Evolutionary conservation across 2,113 vertebrate genomes (phyloP).

Genomic region (Xenopus borealis): DNA sequence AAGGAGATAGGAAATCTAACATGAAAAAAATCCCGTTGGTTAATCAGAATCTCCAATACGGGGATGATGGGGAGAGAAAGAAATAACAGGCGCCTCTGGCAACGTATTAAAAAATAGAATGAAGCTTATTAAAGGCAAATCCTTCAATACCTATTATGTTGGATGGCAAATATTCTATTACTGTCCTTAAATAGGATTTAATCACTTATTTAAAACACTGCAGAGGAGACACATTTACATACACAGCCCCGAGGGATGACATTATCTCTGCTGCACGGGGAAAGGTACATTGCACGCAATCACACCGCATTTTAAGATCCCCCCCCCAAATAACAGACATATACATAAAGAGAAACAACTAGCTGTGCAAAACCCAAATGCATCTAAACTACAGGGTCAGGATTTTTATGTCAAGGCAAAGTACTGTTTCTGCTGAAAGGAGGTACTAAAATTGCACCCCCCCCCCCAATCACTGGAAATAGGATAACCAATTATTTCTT

Average conservation of each 20-base stretch:
- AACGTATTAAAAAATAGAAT: constrained; percentile 36
- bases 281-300: no score
- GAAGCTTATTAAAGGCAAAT: constrained; percentile 35
- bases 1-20: constrained; percentile 35
- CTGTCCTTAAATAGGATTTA: constrained; percentile 40
- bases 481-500: no score
- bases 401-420: no score
- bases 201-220: constrained; percentile 42
- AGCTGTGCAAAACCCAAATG: no score
- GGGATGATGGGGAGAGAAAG: background rate
- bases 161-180: constrained; percentile 27
- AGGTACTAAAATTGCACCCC: no score
- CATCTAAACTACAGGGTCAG: no score
- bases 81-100: constrained; percentile 20
- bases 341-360: no score
- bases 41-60: constrained; percentile 21
- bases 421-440: no score
- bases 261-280: constrained; percentile 16
- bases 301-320: no score
- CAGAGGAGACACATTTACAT: constrained; percentile 22
- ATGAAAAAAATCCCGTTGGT: constrained; percentile 13
- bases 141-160: constrained; percentile 39
- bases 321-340: no score
- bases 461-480: no score
- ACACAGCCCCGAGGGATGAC: constrained; percentile 28